phyloP scores from a whole-genome alignment of 2,797 vertebrate genomes.

The Gymnothorax reevesii region DNA sequence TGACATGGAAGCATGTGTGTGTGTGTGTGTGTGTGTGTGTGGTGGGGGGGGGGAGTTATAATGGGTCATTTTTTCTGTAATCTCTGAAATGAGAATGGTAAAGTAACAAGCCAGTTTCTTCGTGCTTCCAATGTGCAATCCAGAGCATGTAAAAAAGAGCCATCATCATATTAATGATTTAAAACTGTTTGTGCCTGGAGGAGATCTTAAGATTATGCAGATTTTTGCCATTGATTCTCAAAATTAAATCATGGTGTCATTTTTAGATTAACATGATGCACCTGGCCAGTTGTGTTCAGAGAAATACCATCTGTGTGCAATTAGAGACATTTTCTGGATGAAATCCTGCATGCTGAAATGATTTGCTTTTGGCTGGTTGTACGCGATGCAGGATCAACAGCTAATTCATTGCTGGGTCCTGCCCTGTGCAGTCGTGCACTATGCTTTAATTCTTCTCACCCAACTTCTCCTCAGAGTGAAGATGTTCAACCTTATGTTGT shows the following conservation, averaged over 20 bases:
- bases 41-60: not conserved
- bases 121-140: not conserved
- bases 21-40: not conserved
- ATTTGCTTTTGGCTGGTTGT: not conserved
- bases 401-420: constrained; percentile 2
- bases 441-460: constrained; percentile 38
- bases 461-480: constrained; percentile 42
- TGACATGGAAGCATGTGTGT: not conserved
- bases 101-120: not conserved
- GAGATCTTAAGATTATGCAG: not conserved
- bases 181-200: not conserved
- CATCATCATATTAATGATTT: not conserved
- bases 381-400: not conserved
- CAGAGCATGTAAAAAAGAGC: not conserved
- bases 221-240: not conserved
- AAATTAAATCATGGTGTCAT: constrained; percentile 17
- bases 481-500: constrained; percentile 47
- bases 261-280: constrained; percentile 9
- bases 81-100: not conserved
- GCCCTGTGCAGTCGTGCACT: not conserved
- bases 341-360: not conserved
- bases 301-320: constrained; percentile 1
- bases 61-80: not conserved
- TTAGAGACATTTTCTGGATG: constrained; percentile 16
- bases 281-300: constrained; percentile 1